Base-by-base conservation (phyloP, 2,113 vertebrate genomes). In the Mormyrus lacerda region DNA sequence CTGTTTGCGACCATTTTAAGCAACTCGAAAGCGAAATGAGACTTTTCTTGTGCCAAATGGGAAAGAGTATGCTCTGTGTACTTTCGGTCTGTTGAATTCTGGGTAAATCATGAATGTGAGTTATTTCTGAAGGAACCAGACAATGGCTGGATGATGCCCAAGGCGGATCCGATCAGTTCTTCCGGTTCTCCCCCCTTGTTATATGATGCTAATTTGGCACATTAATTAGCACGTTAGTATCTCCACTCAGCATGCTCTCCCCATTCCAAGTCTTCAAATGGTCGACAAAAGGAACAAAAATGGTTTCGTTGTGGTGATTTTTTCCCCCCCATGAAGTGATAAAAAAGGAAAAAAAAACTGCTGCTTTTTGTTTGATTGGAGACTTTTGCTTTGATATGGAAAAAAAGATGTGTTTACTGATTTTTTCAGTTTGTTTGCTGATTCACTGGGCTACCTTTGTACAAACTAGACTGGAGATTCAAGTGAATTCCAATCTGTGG, bases 41-140 rank as follows among this genome's bases (percentile, higher is more conserved):
- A 89, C 85, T 88, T 91, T 86, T 94, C 93, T 94, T 93, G 94
- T 94, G 95, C 93, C 94, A 93, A 90, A 58, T 90, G 89, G 87
- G 61, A 89, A 85, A 89, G 24, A 86, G 87, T 89, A 9, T 55
- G 27, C 17, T 51, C 19, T 35, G 50, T 44, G 87, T 45, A 39
- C 87, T 61, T 89, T 58, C 55, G 21, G 27, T 69, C 44, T 88
- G 73, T 89, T 84, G 85, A 90, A 87, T 88, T 69, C 69, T 53
- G 88, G 51, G 87, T 61, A 87, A 88, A 17, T 79, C 53, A 79
- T 69, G 89, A 76, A 84, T 48, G 39, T 73, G 11, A 50, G 45
- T 73, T 47, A 83, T 90, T 88, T 87, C 45, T 89, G 47, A 47
- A 58, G 35, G 35, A 50, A 50, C n/a, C 31, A 82, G 85, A 76